A percentile compares a stretch with the other conserved stretches of the same genome.
Conservation (phyloP, 2,113 vertebrate species). For the Otocyon megalotis region DNA sequence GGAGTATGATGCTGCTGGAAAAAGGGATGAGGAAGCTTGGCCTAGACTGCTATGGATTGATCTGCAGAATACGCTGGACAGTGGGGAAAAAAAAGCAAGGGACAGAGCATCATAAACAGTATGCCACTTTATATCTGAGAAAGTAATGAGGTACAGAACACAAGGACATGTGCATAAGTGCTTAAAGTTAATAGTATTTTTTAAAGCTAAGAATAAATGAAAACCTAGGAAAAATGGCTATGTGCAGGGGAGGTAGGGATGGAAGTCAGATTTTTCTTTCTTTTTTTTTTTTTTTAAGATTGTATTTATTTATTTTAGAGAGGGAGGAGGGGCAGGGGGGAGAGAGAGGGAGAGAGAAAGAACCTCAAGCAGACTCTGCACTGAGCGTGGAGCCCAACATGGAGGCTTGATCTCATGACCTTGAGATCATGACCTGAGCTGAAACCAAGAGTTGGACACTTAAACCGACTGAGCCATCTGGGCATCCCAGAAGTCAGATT, state of each 20-base stretch:
- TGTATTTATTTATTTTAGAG: neutral
- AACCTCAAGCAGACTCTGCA: neutral
- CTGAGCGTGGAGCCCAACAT: neutral
- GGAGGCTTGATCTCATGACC: neutral
- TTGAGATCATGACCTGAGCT: neutral
- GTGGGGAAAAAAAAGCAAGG: neutral
- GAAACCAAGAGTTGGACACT: neutral
- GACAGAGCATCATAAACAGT: rapidly evolving
- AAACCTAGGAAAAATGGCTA: neutral
- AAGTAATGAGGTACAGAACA: rapidly evolving
- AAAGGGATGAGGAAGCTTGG: rapidly evolving
- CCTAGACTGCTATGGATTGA: rapidly evolving
- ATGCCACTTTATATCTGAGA: rapidly evolving
- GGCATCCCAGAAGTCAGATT: neutral
- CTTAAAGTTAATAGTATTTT: neutral
- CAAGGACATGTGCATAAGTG: rapidly evolving
- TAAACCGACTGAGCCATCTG: neutral
- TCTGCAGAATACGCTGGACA: rapidly evolving
- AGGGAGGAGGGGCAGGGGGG: neutral
- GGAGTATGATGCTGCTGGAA: rapidly evolving
- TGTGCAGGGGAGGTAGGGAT: rapidly evolving
- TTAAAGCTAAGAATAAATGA: neutral
- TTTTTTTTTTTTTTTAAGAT: neutral
- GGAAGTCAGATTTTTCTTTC: neutral
- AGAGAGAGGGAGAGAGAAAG: neutral